Evolutionary conservation across 1,140 invertebrate species (phyloP), one percentile per base, ranked within the genome.

Genomic region (Panagrolaimus sp.): DNA sequence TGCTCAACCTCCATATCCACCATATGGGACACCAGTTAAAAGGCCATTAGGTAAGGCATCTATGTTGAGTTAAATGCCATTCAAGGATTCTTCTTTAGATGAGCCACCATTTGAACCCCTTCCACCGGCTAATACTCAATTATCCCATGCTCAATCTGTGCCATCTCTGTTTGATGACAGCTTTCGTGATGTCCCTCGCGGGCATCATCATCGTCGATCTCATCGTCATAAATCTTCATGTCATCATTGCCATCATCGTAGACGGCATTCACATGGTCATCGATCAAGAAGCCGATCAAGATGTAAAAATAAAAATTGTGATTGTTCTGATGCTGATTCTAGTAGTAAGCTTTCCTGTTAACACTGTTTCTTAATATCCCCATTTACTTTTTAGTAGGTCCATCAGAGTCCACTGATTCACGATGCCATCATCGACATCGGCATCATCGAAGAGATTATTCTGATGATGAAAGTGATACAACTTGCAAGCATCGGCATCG

Each of bases 151-250:
- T 14, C 69, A 71, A 20, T 70, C 67, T 16, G 31, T 70, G 68
- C 70, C 70, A 42, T 64, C 70, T 13, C 31, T 72, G 4, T 71
- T 72, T 51, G 70, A 71, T 53, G 70, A 71, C 57, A 38, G 31
- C 31, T 71, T 71, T 57, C 47, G 51, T 7, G 70, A 71, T 51
- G 70, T 71, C n/a, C 70, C 70, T 43, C 69, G 70, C 0, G 8
- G 65, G 42, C 27, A n/a, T 23, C 42, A n/a, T 8, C 25, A 44
- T 20, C 65, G 43, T 53, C 65, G 65, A 48, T 38, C 43, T 5
- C 5, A 31, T 8, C 13, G 23, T 46, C 43, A 66, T 53, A 5
- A 38, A 25, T 48, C 46, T 0, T 66, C n/a, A n/a, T n/a, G n/a
- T n/a, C n/a, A 23, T 16, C 43, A 38, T 66, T 47, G 46, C 42